Conservation (phyloP, 2,888 invertebrate species). For the Germaria angustata region DNA sequence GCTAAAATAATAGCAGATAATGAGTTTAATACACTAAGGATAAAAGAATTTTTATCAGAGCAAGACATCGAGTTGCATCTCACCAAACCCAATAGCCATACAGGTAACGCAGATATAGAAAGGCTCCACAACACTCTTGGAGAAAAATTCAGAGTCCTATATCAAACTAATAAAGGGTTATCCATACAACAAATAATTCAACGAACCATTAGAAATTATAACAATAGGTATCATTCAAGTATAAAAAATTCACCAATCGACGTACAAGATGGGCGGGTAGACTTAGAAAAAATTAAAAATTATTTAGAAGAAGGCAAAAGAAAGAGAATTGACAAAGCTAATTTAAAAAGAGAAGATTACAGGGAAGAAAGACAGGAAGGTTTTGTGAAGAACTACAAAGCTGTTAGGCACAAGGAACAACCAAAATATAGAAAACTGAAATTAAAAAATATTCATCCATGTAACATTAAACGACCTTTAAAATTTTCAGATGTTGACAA, state of each 20-base stretch:
- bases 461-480: background rate
- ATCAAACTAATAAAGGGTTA: background rate
- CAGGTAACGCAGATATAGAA: background rate
- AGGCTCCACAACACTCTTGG: background rate
- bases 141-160: background rate
- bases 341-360: background rate
- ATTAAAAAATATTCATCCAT: background rate
- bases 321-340: background rate
- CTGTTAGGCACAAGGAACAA: background rate
- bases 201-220: background rate
- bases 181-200: background rate
- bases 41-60: background rate
- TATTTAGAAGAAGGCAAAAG: background rate
- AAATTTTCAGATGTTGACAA: background rate
- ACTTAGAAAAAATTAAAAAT: background rate
- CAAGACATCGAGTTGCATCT: background rate
- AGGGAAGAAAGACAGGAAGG: background rate
- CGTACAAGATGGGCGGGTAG: background rate
- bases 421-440: background rate
- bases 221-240: background rate
- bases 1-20: background rate
- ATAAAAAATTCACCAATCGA: background rate
- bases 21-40: background rate
- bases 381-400: constrained; percentile 2
- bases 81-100: background rate